Conservation (phyloP, 2,797 vertebrate species). For the Rhabdomys pumilio region DNA sequence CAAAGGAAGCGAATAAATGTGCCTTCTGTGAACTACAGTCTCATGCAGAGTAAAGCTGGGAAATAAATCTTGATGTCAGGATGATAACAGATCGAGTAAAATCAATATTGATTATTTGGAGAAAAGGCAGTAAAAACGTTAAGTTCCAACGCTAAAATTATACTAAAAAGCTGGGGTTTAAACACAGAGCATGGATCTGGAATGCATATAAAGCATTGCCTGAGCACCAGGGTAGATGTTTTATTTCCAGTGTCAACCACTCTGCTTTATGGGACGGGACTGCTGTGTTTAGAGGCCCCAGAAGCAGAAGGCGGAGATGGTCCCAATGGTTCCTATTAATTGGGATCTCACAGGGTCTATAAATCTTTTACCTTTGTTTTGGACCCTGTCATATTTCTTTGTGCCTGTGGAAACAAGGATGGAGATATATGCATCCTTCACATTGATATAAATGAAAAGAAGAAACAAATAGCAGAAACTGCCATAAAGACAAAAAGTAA, state of each 20-base stretch:
- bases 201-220: constrained; percentile 77
- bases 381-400: constrained; percentile 69
- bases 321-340: constrained; percentile 70
- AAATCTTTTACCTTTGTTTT: constrained; percentile 78
- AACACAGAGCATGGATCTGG: constrained; percentile 50
- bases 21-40: constrained; percentile 70
- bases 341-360: constrained; percentile 43
- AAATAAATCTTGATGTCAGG: constrained; percentile 85
- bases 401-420: constrained; percentile 4
- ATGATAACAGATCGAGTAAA: constrained; percentile 84
- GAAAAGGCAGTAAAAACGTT: constrained; percentile 77
- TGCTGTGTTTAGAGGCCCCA: constrained; percentile 43
- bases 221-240: not conserved
- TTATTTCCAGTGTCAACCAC: constrained; percentile 57
- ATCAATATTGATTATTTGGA: constrained; percentile 90
- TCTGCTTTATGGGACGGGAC: not conserved
- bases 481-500: not conserved
- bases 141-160: constrained; percentile 71
- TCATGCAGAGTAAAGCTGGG: constrained; percentile 59
- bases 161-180: constrained; percentile 65
- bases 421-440: constrained; percentile 63
- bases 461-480: constrained; percentile 30
- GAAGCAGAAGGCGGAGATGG: not conserved
- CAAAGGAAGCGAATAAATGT: constrained; percentile 74
- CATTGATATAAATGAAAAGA: constrained; percentile 36